Conservation (phyloP, 2,888 invertebrate species). For the Pristionchus maxplancki region DNA sequence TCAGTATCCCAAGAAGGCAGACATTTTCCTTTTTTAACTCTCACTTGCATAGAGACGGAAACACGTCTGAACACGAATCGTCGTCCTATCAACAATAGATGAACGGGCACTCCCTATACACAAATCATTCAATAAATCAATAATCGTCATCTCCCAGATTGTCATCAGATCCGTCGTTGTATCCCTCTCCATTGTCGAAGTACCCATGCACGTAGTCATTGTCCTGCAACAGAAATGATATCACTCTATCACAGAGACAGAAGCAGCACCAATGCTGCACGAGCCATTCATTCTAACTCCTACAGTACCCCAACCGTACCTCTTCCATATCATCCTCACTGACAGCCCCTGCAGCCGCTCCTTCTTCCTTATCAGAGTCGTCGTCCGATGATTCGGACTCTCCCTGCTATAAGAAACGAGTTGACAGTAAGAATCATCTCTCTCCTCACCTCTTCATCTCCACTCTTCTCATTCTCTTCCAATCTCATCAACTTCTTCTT, state of each 20-base stretch:
- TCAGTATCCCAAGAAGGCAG: background rate
- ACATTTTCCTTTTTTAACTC: background rate
- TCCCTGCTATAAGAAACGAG: background rate
- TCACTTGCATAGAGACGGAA: background rate
- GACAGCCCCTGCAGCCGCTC: conserved; percentile 6
- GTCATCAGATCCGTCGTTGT: conserved; percentile 72
- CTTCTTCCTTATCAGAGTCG: conserved; percentile 46
- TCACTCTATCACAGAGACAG: background rate
- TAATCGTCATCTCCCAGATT: conserved; percentile 71
- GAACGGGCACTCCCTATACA: background rate
- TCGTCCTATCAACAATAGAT: background rate
- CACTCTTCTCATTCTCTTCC: conserved; percentile 50
- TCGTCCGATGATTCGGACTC: conserved; percentile 1
- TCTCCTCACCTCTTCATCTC: conserved; percentile 26
- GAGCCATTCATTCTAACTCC: background rate
- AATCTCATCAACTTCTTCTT: conserved; percentile 46
- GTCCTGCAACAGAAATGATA: conserved; percentile 61
- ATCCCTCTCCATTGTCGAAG: conserved; percentile 76
- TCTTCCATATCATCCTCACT: conserved; percentile 51
- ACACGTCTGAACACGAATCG: background rate
- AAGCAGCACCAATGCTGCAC: no score
- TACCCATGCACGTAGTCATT: conserved; percentile 76
- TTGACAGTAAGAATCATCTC: background rate
- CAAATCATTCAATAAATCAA: conserved; percentile 50
- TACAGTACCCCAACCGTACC: conserved; percentile 10